These are phyloP conservation scores for Trachelipus rathkii DNA, from an alignment of 1,140 invertebrate genomes.

Conservation along the genomic window DNA sequence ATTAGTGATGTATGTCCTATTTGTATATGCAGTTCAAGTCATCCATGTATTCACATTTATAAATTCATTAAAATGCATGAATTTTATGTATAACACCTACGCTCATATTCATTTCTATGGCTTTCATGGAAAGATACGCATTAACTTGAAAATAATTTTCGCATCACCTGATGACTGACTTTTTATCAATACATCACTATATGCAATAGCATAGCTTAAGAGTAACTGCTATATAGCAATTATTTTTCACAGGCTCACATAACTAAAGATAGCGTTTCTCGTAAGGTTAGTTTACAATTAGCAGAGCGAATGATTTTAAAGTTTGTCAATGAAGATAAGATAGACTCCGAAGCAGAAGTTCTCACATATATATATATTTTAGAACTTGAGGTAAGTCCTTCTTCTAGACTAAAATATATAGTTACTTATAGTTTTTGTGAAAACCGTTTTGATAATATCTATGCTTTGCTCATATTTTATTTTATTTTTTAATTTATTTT, in stretches of 20 bases:
- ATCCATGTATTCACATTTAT: background rate
- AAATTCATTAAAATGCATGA: background rate
- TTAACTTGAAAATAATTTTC: background rate
- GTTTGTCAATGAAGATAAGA: constrained; percentile 78
- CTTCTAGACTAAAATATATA: no score
- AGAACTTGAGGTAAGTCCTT: constrained; percentile 59
- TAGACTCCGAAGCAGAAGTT: constrained; percentile 90
- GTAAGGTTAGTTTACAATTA: constrained; percentile 67
- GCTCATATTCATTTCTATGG: background rate
- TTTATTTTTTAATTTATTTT: no score
- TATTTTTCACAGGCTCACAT: constrained; percentile 50
- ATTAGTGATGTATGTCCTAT: no score
- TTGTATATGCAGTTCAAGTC: no score
- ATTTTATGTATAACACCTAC: background rate
- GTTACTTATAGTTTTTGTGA: no score
- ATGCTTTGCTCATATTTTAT: no score
- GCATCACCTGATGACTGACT: background rate
- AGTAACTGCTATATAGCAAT: background rate
- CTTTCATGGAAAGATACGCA: background rate
- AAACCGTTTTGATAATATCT: no score
- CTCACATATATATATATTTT: constrained; percentile 86
- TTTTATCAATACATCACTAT: background rate
- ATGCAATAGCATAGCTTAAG: background rate
- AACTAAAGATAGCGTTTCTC: constrained; percentile 50
- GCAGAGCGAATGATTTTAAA: constrained; percentile 79